phyloP scores from a whole-genome alignment of 2,797 vertebrate species.

The Pangasius larnaudii region DNA sequence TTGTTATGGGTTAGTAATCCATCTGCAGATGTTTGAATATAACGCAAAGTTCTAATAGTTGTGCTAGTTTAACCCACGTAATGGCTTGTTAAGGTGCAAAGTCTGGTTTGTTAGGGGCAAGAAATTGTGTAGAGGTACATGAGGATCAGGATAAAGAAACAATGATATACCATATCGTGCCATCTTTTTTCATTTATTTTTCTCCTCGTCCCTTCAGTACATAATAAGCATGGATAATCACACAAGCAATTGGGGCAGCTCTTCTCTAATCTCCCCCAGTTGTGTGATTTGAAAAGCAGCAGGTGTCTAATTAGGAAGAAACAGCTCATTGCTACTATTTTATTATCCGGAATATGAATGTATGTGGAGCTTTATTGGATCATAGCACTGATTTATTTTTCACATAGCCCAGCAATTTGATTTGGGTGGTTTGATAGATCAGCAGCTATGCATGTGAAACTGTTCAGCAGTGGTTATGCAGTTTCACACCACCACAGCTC shows the following conservation, averaged over 20 bases:
- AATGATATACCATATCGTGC: not conserved
- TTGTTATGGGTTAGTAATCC: not conserved
- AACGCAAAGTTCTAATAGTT: not conserved
- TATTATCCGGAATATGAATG: slow-evolving; percentile 38
- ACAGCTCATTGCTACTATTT: slow-evolving; percentile 38
- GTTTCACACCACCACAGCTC: not conserved
- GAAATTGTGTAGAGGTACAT: not conserved
- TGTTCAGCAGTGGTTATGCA: not conserved
- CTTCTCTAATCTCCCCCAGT: slow-evolving; percentile 34
- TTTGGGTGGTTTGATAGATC: slow-evolving; percentile 10
- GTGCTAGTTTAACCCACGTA: not conserved
- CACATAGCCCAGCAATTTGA: slow-evolving; percentile 33
- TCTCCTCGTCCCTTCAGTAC: not conserved
- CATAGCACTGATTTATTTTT: slow-evolving; percentile 34
- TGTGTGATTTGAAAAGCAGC: slow-evolving; percentile 47
- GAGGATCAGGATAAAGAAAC: not conserved
- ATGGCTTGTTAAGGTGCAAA: not conserved
- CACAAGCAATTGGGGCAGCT: slow-evolving; percentile 22
- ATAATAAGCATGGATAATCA: slow-evolving; percentile 32
- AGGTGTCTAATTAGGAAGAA: slow-evolving; percentile 51
- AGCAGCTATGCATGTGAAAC: not conserved
- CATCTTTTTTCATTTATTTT: not conserved
- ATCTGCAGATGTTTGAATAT: not conserved
- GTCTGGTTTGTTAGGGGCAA: not conserved
- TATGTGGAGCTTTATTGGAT: slow-evolving; percentile 35